phyloP scores from a whole-genome alignment of 2,113 vertebrate genomes.

The Gavialis gangeticus region DNA sequence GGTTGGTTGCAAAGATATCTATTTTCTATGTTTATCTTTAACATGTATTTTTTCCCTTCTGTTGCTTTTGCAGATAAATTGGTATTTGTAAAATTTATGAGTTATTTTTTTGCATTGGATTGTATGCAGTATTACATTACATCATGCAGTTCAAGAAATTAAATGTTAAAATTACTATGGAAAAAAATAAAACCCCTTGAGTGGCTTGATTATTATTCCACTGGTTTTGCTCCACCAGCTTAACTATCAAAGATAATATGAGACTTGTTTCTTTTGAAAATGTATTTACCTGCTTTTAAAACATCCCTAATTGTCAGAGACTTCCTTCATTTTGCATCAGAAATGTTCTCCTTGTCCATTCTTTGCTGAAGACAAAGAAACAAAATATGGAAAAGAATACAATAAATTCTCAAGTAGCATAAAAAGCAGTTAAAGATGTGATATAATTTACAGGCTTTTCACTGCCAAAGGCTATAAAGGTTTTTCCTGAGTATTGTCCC shows the following conservation, averaged over 20 bases:
- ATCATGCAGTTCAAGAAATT: not conserved
- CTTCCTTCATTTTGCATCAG: not conserved
- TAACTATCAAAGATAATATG: not conserved
- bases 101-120: not conserved
- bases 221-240: not conserved
- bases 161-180: not conserved
- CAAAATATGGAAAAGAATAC: not conserved
- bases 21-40: constrained; percentile 30
- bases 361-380: not conserved
- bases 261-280: not conserved
- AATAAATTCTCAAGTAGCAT: not conserved
- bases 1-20: not conserved
- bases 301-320: not conserved
- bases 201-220: not conserved
- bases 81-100: not conserved
- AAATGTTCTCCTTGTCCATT: not conserved
- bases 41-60: not conserved
- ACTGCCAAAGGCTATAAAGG: not conserved
- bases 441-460: not conserved
- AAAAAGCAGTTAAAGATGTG: not conserved
- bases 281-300: not conserved
- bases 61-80: constrained; percentile 5
- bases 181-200: not conserved
- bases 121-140: not conserved
- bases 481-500: not conserved